These are phyloP conservation scores for Pogonomyrmex barbatus DNA, from an alignment of 1,140 invertebrate species.

Conservation along the genomic window DNA sequence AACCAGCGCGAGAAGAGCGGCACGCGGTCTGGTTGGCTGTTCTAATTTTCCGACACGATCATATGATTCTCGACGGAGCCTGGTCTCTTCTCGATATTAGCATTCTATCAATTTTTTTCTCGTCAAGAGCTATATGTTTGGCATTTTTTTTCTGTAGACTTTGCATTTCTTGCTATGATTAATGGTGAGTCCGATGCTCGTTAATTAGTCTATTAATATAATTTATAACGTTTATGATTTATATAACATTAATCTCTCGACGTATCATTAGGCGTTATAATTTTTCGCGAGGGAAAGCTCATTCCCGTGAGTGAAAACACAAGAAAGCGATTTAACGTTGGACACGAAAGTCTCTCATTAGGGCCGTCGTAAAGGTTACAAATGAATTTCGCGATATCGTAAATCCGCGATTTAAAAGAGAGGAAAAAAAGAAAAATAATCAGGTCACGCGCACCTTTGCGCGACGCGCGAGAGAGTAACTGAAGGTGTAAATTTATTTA, in stretches of 20 bases:
- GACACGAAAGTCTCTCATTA: constrained; percentile 46
- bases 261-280: constrained; percentile 8
- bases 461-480: neutral
- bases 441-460: constrained; percentile 29
- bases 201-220: constrained; percentile 15
- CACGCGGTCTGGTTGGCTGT: constrained; percentile 3
- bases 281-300: neutral
- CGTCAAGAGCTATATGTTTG: neutral
- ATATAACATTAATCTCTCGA: neutral
- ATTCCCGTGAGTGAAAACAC: neutral
- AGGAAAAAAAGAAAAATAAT: constrained; percentile 47
- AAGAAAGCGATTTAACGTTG: neutral
- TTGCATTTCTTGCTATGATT: neutral
- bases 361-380: constrained; percentile 46
- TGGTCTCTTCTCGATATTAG: neutral
- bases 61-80: constrained; percentile 12
- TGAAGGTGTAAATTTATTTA: constrained; percentile 64
- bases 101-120: neutral
- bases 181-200: neutral
- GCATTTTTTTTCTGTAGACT: neutral
- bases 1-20: constrained; percentile 53
- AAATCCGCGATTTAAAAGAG: constrained; percentile 16
- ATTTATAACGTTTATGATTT: neutral
- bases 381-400: constrained; percentile 51
- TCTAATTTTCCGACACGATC: constrained; percentile 22